phyloP scores from a whole-genome alignment of 1,140 invertebrate species.

The Macrotrachela quadricornifera region DNA sequence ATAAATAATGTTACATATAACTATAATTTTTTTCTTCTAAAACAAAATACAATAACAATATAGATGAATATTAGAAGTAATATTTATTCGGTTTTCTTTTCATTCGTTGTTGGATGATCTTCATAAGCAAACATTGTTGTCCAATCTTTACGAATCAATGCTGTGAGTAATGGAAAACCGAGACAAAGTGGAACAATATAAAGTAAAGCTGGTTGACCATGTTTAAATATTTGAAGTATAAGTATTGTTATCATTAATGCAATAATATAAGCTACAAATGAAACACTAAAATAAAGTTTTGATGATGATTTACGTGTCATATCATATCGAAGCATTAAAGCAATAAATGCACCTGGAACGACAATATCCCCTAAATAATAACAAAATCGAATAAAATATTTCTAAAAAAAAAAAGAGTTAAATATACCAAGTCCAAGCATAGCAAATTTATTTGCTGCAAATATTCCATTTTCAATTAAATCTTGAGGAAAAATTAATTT shows the following conservation, averaged over 20 bases:
- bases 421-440: constrained; percentile 62
- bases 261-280: constrained; percentile 74
- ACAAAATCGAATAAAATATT: no score
- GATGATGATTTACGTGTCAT: constrained; percentile 18
- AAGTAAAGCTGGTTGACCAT: constrained; percentile 78
- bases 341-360: constrained; percentile 96
- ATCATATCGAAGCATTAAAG: constrained; percentile 81
- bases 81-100: no score
- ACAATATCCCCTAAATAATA: constrained; percentile 64
- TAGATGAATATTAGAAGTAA: no score
- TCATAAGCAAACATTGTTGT: constrained; percentile 46
- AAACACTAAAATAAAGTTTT: constrained; percentile 61
- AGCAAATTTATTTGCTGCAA: constrained; percentile 77
- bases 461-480: constrained; percentile 60
- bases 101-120: constrained; percentile 12
- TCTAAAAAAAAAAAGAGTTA: no score
- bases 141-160: constrained; percentile 69
- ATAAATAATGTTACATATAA: no score
- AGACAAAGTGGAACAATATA: constrained; percentile 91
- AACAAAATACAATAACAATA: no score
- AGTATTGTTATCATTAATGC: constrained; percentile 78
- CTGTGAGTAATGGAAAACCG: constrained; percentile 59
- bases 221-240: constrained; percentile 94
- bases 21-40: no score
- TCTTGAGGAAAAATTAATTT: constrained; percentile 99